These are phyloP conservation scores for Trimorus sp. DNA, from an alignment of 2,888 invertebrate genomes.

Conservation along the genomic window DNA sequence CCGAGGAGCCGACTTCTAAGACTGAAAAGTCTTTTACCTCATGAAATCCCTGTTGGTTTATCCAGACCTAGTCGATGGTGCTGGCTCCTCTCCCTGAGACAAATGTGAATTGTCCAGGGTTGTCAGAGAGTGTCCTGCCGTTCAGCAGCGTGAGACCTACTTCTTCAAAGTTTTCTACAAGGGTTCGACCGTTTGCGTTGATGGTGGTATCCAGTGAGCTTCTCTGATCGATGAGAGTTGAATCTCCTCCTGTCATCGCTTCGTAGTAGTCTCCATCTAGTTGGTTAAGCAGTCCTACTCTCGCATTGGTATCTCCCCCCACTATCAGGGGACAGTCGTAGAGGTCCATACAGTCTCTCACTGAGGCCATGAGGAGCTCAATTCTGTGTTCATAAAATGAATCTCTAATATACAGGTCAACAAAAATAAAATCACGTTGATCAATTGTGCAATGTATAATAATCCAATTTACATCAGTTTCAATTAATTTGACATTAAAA, in stretches of 20 bases:
- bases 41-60: conserved; percentile 6
- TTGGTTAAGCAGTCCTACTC: conserved; percentile 8
- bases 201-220: no score
- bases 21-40: not conserved
- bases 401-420: conserved; percentile 3
- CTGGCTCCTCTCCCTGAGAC: conserved; percentile 12
- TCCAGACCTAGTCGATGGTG: conserved; percentile 33
- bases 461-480: conserved; percentile 14
- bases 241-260: no score
- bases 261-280: not conserved
- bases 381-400: conserved; percentile 5
- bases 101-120: conserved; percentile 20
- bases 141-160: conserved; percentile 24
- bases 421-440: conserved; percentile 3
- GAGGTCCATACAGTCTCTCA: not conserved
- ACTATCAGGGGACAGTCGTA: not conserved
- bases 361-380: not conserved
- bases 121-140: conserved; percentile 24
- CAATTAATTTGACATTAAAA: not conserved
- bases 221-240: no score
- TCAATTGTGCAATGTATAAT: conserved; percentile 2
- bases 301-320: conserved; percentile 15
- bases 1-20: conserved; percentile 4
- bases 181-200: not conserved
- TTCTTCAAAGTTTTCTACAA: conserved; percentile 12